Evolutionary conservation across 2,888 invertebrate species (phyloP).

Genomic region (Acanthosepion pharaonis): DNA sequence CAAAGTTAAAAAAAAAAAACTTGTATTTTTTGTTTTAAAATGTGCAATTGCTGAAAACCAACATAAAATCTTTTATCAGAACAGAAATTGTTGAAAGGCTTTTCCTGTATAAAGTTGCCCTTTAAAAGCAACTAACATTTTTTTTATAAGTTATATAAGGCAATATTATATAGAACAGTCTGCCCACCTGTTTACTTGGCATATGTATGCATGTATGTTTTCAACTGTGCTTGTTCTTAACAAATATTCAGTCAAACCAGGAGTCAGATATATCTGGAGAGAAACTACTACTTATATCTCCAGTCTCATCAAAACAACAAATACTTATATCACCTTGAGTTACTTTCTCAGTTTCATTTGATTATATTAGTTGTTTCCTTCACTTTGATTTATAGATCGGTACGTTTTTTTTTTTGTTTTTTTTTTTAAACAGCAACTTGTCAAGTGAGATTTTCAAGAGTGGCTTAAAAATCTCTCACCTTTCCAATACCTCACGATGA

Average conservation of each 20-base stretch:
- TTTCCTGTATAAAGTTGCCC: not conserved
- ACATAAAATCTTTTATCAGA: not conserved
- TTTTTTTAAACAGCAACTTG: not conserved
- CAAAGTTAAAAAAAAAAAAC: not conserved
- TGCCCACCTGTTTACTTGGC: not conserved
- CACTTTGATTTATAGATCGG: no score
- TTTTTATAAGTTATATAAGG: not conserved
- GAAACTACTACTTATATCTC: not conserved
- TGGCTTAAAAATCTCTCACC: not conserved
- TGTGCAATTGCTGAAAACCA: not conserved
- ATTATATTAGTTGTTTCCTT: not conserved
- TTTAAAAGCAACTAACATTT: not conserved
- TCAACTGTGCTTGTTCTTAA: no score
- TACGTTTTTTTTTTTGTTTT: no score
- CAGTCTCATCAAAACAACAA: not conserved
- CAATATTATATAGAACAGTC: not conserved
- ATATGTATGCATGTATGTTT: no score
- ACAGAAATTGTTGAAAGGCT: not conserved
- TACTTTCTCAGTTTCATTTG: not conserved
- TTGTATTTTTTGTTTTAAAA: not conserved
- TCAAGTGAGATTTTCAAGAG: not conserved
- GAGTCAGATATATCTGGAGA: not conserved
- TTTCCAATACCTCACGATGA: not conserved
- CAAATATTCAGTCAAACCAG: not conserved
- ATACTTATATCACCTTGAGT: not conserved